A percentile compares a stretch with the other conserved stretches of the same genome.
Conservation (phyloP, 2,797 vertebrate genomes). For the Myotis pilosus region DNA sequence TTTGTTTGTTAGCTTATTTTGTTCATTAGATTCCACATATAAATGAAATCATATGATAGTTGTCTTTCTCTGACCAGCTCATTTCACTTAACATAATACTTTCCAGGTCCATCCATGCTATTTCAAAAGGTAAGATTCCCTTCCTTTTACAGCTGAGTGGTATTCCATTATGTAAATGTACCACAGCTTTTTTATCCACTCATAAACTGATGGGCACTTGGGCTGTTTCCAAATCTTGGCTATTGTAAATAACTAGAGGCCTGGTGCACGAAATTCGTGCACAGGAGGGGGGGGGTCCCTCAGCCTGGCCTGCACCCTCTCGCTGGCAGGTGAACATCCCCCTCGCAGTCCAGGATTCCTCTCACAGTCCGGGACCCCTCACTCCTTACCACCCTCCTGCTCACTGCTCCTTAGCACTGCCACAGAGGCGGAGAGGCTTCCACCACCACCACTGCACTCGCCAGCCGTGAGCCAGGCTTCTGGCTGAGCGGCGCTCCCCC, state of each 20-base stretch:
- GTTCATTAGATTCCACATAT: background rate
- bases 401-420: no score
- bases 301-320: no score
- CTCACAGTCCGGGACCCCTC: no score
- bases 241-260: background rate
- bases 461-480: no score
- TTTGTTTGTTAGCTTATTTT: background rate
- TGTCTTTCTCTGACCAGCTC: background rate
- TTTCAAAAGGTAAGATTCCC: background rate
- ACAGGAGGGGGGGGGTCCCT: fast-evolving
- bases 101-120: background rate
- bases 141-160: background rate
- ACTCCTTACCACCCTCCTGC: no score
- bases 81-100: background rate
- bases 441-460: no score
- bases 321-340: no score
- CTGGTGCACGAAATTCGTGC: no score
- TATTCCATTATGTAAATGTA: background rate
- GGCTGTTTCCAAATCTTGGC: background rate
- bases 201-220: background rate
- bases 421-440: no score
- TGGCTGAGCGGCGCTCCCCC: no score
- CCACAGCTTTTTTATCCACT: background rate
- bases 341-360: no score
- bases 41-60: background rate